These are phyloP conservation scores for Cryptoblepharus egeriae DNA, from an alignment of 2,797 vertebrate genomes.

Conservation along the genomic window DNA sequence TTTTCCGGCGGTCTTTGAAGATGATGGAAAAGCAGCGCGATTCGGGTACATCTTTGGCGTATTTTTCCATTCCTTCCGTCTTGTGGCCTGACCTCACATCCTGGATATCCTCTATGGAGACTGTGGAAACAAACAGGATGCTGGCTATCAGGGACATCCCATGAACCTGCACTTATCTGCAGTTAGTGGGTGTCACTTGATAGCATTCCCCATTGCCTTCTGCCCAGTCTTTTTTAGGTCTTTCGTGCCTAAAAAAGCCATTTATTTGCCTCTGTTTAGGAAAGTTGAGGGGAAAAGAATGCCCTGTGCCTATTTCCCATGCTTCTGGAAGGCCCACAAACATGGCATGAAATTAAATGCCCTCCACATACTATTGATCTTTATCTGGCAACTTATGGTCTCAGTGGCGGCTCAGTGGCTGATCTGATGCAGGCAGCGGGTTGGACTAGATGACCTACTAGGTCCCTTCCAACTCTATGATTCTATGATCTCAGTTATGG, in stretches of 20 bases:
- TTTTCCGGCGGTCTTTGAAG: conserved; percentile 89
- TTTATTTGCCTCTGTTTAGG: not conserved
- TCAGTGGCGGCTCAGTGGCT: too few relatives aligned
- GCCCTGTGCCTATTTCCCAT: too few relatives aligned
- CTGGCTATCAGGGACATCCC: conserved; percentile 41
- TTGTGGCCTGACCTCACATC: conserved; percentile 90
- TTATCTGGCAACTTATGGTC: too few relatives aligned
- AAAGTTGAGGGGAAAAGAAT: conserved; percentile 10
- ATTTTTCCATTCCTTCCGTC: conserved; percentile 90
- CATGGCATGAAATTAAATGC: too few relatives aligned
- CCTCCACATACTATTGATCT: too few relatives aligned
- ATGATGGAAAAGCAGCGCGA: conserved; percentile 92
- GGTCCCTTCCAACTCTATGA: too few relatives aligned
- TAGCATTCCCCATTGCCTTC: not conserved
- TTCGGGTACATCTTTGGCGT: conserved; percentile 78
- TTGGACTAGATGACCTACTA: too few relatives aligned
- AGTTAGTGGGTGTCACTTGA: not conserved
- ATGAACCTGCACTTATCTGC: conserved; percentile 51
- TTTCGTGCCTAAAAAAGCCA: conserved; percentile 21
- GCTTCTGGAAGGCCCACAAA: too few relatives aligned
- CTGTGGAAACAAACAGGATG: conserved; percentile 76
- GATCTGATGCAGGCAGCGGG: too few relatives aligned
- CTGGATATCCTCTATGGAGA: conserved; percentile 91
- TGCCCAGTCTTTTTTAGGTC: not conserved
- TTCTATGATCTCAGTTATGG: too few relatives aligned